Percentiles rank a stretch among this genome's conserved stretches.
phyloP scores from a whole-genome alignment of 2,888 invertebrate genomes.

The Penaeus monodon region DNA sequence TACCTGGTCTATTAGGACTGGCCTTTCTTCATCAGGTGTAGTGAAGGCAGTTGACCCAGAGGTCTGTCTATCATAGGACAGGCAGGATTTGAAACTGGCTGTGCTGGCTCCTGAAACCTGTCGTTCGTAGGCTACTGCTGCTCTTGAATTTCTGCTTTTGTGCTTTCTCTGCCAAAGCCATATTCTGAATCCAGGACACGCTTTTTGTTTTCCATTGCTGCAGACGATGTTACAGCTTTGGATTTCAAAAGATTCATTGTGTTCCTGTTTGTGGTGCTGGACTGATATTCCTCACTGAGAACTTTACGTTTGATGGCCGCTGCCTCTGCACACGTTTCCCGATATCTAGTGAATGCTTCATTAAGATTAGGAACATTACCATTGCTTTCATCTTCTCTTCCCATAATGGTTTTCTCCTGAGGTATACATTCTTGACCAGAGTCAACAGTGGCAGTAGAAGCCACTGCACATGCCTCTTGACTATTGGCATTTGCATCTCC shows the following conservation, averaged over 20 bases:
- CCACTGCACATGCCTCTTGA: neutral
- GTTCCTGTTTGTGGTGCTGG: constrained; percentile 27
- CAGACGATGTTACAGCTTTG: constrained; percentile 8
- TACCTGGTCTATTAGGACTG: constrained; percentile 57
- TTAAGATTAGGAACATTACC: constrained; percentile 16
- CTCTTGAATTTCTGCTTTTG: neutral
- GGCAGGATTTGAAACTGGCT: constrained; percentile 30
- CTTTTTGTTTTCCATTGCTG: constrained; percentile 41
- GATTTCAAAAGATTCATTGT: constrained; percentile 35
- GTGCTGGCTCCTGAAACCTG: constrained; percentile 41
- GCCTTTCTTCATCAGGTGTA: constrained; percentile 55
- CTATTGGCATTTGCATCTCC: constrained; percentile 15
- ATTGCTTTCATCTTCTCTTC: constrained; percentile 21
- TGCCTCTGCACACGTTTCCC: constrained; percentile 43
- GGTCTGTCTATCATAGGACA: constrained; percentile 35
- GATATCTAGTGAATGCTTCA: constrained; percentile 24
- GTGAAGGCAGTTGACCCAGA: constrained; percentile 48
- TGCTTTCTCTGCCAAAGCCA: neutral
- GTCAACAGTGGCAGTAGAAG: neutral
- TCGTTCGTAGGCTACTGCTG: constrained; percentile 23
- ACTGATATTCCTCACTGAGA: constrained; percentile 34
- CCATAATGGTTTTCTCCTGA: neutral
- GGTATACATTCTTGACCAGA: neutral
- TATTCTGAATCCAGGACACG: constrained; percentile 39
- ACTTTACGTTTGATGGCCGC: constrained; percentile 45